Conservation (phyloP, 1,140 invertebrate genomes). For the Bactericera cockerelli region DNA sequence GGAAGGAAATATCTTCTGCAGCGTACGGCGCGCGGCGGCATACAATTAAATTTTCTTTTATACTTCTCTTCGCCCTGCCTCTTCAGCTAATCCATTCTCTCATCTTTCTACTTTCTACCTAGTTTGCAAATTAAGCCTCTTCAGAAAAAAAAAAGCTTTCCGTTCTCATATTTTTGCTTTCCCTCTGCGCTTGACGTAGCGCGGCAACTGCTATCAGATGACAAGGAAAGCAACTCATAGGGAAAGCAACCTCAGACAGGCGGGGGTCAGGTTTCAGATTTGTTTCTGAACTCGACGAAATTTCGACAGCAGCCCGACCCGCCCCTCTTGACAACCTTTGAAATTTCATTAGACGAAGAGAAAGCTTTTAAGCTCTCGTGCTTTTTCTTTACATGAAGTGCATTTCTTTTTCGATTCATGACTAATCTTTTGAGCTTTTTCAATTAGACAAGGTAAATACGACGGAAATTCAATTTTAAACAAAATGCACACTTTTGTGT, state of each 20-base stretch:
- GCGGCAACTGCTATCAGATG: not conserved
- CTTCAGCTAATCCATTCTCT: not conserved
- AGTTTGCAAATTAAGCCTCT: constrained; percentile 8
- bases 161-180: constrained; percentile 1
- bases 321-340: no score
- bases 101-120: not conserved
- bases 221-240: no score
- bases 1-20: not conserved
- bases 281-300: no score
- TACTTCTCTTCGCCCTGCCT: not conserved
- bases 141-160: not conserved
- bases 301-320: no score
- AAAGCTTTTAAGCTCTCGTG: no score
- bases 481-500: no score
- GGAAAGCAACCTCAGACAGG: not conserved
- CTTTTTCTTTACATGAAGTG: no score
- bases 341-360: no score
- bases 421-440: no score
- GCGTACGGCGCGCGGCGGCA: not conserved
- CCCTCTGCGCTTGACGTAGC: not conserved
- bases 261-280: not conserved
- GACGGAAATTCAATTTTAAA: no score
- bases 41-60: constrained; percentile 3
- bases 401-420: no score
- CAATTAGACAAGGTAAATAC: no score